Evolutionary conservation across 2,888 invertebrate species (phyloP), one percentile per base, ranked within the genome.

Genomic region (Paralinhomoeus sp.): DNA sequence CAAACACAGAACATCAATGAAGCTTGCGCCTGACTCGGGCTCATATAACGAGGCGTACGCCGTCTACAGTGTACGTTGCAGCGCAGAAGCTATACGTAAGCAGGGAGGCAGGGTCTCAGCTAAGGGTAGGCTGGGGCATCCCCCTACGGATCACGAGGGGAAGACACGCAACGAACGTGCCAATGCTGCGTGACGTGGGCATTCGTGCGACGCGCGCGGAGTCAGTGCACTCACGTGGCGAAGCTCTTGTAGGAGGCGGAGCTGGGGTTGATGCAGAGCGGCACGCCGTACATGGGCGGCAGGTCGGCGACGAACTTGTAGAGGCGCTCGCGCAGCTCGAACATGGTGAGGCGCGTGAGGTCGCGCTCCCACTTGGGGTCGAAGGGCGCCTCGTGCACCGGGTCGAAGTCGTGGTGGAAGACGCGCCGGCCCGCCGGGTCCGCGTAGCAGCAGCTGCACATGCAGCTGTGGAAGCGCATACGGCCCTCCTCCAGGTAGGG

Each of bases 171-270:
- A n/a, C n/a, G n/a, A n/a, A n/a, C n/a, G n/a, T n/a, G n/a, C n/a
- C n/a, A n/a, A n/a, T n/a, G n/a, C n/a, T n/a, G n/a, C n/a, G n/a
- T n/a, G n/a, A n/a, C n/a, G n/a, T n/a, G n/a, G n/a, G n/a, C n/a
- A n/a, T n/a, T n/a, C n/a, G n/a, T n/a, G n/a, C n/a, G n/a, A n/a
- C n/a, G n/a, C n/a, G n/a, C n/a, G n/a, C n/a, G n/a, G n/a, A n/a
- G n/a, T n/a, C n/a, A 37, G 21, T 21, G 21, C 15, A 53, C 62
- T 57, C 80, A 93, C 91, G 87, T 93, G 74, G 89, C 84, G 77
- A 97, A 97, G 75, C 85, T 91, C 75, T 91, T 91, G 75, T 91
- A 97, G 67, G 93, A 89, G 67, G 91, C 89, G 64, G 91, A 91
- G 71, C 89, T 87, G 60, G 93, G 97, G 72, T 97, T 97, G 73